phyloP scores from a whole-genome alignment of 1,140 invertebrate genomes.

The Microplitis demolitor region DNA sequence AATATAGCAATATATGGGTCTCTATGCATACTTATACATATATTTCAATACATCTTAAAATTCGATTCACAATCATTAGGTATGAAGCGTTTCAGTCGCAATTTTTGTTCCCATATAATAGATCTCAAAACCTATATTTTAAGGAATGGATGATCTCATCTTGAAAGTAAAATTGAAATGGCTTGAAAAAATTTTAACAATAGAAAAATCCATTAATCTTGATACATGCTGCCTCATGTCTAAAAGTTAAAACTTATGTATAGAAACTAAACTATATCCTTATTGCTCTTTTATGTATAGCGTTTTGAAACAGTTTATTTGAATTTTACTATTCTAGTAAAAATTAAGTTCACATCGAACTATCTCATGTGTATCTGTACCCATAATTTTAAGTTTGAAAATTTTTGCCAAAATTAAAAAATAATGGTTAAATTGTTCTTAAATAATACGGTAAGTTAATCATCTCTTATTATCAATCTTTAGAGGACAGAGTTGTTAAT shows the following conservation, averaged over 20 bases:
- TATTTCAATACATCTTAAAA: slow-evolving; percentile 8
- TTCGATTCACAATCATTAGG: slow-evolving; percentile 48
- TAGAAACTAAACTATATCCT: slow-evolving; percentile 37
- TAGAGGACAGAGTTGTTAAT: too few relatives aligned
- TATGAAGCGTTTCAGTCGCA: slow-evolving; percentile 45
- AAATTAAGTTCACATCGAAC: too few relatives aligned
- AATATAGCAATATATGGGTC: too few relatives aligned
- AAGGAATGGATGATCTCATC: slow-evolving; percentile 48
- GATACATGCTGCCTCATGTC: slow-evolving; percentile 29
- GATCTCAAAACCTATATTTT: slow-evolving; percentile 39
- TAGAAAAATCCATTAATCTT: slow-evolving; percentile 51
- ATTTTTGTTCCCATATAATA: slow-evolving; percentile 32
- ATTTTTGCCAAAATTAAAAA: too few relatives aligned
- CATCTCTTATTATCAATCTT: too few relatives aligned
- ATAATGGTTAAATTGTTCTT: too few relatives aligned
- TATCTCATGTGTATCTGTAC: too few relatives aligned
- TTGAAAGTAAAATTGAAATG: slow-evolving; percentile 51
- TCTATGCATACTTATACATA: too few relatives aligned
- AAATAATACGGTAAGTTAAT: too few relatives aligned
- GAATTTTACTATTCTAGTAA: too few relatives aligned
- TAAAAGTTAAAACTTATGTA: slow-evolving; percentile 12
- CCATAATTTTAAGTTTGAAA: too few relatives aligned
- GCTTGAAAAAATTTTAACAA: slow-evolving; percentile 52
- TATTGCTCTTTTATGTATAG: slow-evolving; percentile 42
- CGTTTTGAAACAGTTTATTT: too few relatives aligned